Base-by-base conservation (phyloP, 1,140 invertebrate species). In the Copidosoma floridanum region DNA sequence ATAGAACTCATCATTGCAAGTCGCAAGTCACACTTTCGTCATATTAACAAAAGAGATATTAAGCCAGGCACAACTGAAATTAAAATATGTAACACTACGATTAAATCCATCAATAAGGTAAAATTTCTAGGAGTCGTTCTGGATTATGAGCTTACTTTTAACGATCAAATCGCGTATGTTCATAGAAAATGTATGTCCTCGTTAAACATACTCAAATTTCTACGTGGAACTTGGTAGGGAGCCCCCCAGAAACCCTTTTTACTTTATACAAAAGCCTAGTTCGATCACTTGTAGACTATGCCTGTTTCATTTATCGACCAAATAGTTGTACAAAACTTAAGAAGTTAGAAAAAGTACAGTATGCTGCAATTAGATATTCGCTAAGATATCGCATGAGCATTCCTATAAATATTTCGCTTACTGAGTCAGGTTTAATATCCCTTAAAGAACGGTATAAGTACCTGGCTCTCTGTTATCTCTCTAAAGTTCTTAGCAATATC, bases 71-170 rank as follows among this genome's bases (percentile, higher is more conserved):
- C n/a, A n/a, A n/a, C n/a, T n/a, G 23, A 50, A 35, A 50, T 50
- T 35, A 37, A 24, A 18, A 35, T 37, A 24, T 10, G 20, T n/a
- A 47, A 47, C 10, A 8, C 24, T n/a, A 23, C 2, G 14, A 32
- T 48, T 10, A 29, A 32, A 32, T 48, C 46, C 5, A 18, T 3
- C 14, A 12, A 18, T 10, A 11, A 2, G 2, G 27, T 18, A 7
- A 12, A 27, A n/a, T 32, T 32, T 18, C 14, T 48, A 8, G 46
- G 16, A 6, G 10, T 48, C 3, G 18, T 18, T 24, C 12, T 61
- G 0, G 55, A 68, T 29, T 51, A 35, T 38, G 63, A 65, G 11
- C 27, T 68, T 21, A 27, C 35, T 1, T 68, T 64, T 55, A 51
- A 48, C 6, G 1, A n/a, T 7, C 61, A 68, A 18, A 27, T 62